Percentiles rank a stretch among this genome's conserved stretches.
phyloP scores from a whole-genome alignment of 2,113 vertebrate genomes.

The Strix uralensis region DNA sequence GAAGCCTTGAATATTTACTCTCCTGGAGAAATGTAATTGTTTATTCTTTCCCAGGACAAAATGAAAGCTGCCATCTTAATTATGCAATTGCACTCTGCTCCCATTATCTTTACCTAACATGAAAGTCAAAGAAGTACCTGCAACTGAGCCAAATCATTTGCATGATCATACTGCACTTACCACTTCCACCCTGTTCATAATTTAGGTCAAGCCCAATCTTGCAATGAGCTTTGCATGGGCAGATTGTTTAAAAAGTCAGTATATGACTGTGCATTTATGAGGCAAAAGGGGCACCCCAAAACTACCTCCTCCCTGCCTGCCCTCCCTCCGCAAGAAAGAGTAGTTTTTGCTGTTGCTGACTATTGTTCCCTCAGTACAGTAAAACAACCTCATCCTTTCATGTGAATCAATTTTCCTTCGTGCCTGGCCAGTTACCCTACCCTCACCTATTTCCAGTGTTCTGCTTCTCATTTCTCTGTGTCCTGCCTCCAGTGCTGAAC shows the following conservation, averaged over 20 bases:
- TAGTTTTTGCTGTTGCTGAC: neutral
- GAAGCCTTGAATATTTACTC: neutral
- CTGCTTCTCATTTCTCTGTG: neutral
- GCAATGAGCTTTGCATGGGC: neutral
- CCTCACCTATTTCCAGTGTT: neutral
- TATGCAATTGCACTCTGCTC: neutral
- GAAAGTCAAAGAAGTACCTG: neutral
- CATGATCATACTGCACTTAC: neutral
- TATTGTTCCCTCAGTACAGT: neutral
- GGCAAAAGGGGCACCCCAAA: neutral
- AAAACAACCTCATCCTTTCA: neutral
- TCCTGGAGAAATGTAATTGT: neutral
- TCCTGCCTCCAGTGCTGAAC: neutral
- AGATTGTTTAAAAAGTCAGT: neutral
- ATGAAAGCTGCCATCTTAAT: neutral
- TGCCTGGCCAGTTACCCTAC: neutral
- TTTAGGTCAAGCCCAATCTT: neutral
- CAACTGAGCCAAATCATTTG: constrained; percentile 6
- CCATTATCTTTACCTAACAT: neutral
- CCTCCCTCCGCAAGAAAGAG: neutral
- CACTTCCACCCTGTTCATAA: neutral
- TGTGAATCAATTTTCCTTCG: neutral
- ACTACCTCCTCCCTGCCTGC: neutral
- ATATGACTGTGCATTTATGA: neutral
- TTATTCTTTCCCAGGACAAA: neutral